Conservation (phyloP, 2,797 vertebrate genomes). For the Micrastur ruficollis region DNA sequence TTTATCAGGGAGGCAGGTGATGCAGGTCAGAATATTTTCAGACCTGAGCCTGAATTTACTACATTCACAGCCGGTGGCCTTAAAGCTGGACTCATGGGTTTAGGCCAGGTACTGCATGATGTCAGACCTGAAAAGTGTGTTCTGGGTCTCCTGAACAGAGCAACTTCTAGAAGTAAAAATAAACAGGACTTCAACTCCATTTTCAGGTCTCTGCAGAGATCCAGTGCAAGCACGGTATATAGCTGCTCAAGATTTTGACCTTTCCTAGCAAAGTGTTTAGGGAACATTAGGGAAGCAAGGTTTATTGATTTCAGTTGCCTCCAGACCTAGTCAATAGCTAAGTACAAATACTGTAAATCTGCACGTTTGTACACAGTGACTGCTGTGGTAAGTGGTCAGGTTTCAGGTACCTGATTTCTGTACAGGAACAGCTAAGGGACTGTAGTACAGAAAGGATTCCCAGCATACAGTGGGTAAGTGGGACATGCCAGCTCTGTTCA, state of each 20-base stretch:
- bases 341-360: not conserved
- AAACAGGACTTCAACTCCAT: not conserved
- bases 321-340: not conserved
- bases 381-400: not conserved
- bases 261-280: not conserved
- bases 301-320: not conserved
- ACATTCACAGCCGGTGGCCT: not conserved
- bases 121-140: not conserved
- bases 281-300: not conserved
- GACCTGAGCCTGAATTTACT: not conserved
- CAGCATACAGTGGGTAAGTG: too few relatives aligned
- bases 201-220: not conserved
- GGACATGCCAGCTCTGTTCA: not conserved
- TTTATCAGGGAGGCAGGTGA: not conserved
- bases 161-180: not conserved
- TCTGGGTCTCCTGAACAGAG: not conserved
- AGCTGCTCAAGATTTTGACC: not conserved
- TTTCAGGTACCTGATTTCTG: not conserved
- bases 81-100: not conserved
- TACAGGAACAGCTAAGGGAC: not conserved
- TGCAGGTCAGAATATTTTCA: not conserved
- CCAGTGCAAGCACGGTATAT: not conserved
- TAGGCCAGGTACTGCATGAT: not conserved
- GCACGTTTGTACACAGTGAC: not conserved
- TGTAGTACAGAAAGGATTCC: not conserved